These are phyloP conservation scores for Caenorhabditis plicata DNA, from an alignment of 2,888 invertebrate genomes.

Conservation along the genomic window DNA sequence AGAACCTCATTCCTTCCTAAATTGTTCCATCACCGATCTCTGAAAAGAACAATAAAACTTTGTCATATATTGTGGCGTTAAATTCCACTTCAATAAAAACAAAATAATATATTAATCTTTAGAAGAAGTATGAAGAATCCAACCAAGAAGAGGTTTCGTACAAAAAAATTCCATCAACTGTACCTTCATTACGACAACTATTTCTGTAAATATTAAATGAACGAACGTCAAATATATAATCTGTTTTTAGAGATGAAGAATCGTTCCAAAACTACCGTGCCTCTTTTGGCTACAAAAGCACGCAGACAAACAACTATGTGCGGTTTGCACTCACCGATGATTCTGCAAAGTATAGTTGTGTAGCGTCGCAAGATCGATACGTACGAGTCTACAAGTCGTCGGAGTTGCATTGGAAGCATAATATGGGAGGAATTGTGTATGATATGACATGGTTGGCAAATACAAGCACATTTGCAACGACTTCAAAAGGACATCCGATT, in stretches of 20 bases:
- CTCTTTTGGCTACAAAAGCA: slow-evolving; percentile 8
- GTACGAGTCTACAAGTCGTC: slow-evolving; percentile 4
- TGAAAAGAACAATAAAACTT: too few relatives aligned
- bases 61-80: too few relatives aligned
- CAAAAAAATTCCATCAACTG: not conserved
- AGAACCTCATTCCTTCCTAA: too few relatives aligned
- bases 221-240: not conserved
- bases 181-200: not conserved
- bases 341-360: slow-evolving; percentile 1
- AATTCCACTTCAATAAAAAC: too few relatives aligned
- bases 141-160: not conserved
- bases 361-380: slow-evolving; percentile 21
- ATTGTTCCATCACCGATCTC: too few relatives aligned
- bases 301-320: slow-evolving; percentile 15
- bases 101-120: not conserved
- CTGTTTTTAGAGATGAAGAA: slow-evolving; percentile 14
- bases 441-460: slow-evolving; percentile 11
- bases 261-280: slow-evolving; percentile 12
- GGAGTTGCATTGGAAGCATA: slow-evolving; percentile 7
- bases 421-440: slow-evolving; percentile 13
- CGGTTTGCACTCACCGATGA: slow-evolving; percentile 3
- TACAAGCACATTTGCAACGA: slow-evolving; percentile 2
- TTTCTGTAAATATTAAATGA: not conserved
- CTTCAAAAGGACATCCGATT: slow-evolving; percentile 18
- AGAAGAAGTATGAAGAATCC: not conserved